Evolutionary conservation across 2,888 invertebrate genomes (phyloP).

Genomic region (Octonoba sinensis): DNA sequence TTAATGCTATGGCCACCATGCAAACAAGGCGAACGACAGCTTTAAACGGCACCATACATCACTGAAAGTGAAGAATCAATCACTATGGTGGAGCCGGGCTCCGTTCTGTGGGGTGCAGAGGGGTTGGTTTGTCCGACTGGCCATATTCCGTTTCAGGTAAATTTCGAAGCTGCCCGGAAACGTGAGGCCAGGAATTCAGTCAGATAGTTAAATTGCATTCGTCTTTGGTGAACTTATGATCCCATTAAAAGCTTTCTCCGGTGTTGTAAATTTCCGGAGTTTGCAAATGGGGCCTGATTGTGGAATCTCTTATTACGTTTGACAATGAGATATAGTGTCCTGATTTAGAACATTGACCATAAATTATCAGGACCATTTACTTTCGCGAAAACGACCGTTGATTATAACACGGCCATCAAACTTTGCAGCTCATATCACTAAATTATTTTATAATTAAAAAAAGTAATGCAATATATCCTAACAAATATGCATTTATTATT

Average conservation of each 20-base stretch:
- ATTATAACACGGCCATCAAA: too few relatives aligned
- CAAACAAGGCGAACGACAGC: constrained; percentile 37
- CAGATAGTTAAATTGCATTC: constrained; percentile 26
- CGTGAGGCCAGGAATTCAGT: constrained; percentile 14
- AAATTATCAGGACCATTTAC: too few relatives aligned
- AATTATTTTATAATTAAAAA: too few relatives aligned
- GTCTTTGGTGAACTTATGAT: constrained; percentile 23
- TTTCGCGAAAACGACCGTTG: too few relatives aligned
- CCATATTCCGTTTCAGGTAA: not conserved
- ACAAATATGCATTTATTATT: too few relatives aligned
- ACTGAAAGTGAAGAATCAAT: constrained; percentile 26
- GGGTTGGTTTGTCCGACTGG: not conserved
- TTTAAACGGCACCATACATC: constrained; percentile 27
- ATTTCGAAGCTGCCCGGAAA: not conserved
- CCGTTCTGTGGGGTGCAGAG: not conserved
- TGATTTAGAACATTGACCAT: not conserved
- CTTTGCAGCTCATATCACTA: too few relatives aligned
- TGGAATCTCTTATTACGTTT: constrained; percentile 3
- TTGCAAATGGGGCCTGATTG: not conserved
- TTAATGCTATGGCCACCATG: constrained; percentile 16
- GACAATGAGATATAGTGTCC: not conserved
- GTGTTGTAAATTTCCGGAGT: constrained; percentile 31
- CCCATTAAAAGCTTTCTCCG: constrained; percentile 25
- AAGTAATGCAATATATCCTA: too few relatives aligned
- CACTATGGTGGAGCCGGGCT: not conserved